Conservation (phyloP, 2,888 invertebrate species). For the Polymixis flavicincta region DNA sequence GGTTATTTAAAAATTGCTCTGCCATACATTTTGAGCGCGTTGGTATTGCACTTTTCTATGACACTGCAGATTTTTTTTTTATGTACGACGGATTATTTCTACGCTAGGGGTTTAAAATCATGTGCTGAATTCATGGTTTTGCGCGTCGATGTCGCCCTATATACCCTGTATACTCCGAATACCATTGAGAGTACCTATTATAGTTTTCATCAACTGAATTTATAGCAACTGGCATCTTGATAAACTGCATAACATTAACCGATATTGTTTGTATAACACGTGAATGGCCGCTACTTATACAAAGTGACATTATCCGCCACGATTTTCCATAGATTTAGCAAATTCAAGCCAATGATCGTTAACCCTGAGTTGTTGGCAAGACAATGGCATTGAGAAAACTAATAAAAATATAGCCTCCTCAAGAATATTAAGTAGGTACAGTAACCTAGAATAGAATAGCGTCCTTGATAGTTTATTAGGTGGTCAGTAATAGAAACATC, state of each 20-base stretch:
- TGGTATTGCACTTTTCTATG: too few species aligned
- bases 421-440: slow-evolving; percentile 1
- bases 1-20: too few species aligned
- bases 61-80: too few species aligned
- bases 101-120: too few species aligned
- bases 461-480: not conserved
- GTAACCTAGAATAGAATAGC: not conserved
- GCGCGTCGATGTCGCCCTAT: too few species aligned
- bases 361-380: not conserved
- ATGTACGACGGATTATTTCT: too few species aligned
- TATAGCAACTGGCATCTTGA: too few species aligned
- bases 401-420: slow-evolving; percentile 2
- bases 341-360: not conserved
- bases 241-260: too few species aligned
- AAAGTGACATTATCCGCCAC: not conserved
- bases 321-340: not conserved
- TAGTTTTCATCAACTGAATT: not conserved
- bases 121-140: too few species aligned
- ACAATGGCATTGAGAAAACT: slow-evolving; percentile 7
- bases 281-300: not conserved
- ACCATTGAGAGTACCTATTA: not conserved
- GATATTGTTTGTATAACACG: too few species aligned
- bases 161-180: too few species aligned
- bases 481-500: not conserved
- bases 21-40: too few species aligned